Evolutionary conservation across 1,140 invertebrate species (phyloP).

Genomic region (Centruroides vittatus): DNA sequence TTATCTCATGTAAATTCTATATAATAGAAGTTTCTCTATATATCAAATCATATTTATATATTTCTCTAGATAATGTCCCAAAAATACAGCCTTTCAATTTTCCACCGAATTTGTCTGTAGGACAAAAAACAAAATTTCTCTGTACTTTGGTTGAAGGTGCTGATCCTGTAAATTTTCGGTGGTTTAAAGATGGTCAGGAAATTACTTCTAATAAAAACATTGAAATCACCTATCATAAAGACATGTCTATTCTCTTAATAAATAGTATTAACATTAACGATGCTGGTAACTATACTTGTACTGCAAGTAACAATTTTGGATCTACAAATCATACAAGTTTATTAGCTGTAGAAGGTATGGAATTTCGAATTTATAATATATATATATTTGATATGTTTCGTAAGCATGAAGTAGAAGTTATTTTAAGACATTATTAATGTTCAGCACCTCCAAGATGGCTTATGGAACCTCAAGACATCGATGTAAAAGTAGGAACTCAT

Average conservation of each 20-base stretch:
- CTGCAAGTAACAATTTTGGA: constrained; percentile 82
- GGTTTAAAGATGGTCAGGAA: constrained; percentile 32
- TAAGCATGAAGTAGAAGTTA: background rate
- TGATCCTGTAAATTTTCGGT: constrained; percentile 43
- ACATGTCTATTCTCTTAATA: too few species aligned
- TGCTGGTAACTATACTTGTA: constrained; percentile 63
- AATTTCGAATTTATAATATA: background rate
- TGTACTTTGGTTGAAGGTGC: constrained; percentile 58
- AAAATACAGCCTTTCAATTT: constrained; percentile 12
- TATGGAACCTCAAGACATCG: constrained; percentile 69
- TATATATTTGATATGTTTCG: too few species aligned
- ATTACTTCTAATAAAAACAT: too few species aligned
- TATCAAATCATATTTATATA: too few species aligned
- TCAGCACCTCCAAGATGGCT: constrained; percentile 85
- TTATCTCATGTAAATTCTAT: too few species aligned
- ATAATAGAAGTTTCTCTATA: too few species aligned
- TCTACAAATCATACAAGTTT: constrained; percentile 34
- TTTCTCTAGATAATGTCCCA: constrained; percentile 9
- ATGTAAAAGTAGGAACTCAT: constrained; percentile 65
- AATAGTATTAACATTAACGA: constrained; percentile 2
- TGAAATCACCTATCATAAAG: too few species aligned
- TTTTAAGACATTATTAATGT: constrained; percentile 10
- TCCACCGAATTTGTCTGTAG: constrained; percentile 1
- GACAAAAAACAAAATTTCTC: constrained; percentile 1
- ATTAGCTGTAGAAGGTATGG: constrained; percentile 7